phyloP scores from a whole-genome alignment of 2,888 invertebrate genomes.

The Paralinhomoeus sp. region DNA sequence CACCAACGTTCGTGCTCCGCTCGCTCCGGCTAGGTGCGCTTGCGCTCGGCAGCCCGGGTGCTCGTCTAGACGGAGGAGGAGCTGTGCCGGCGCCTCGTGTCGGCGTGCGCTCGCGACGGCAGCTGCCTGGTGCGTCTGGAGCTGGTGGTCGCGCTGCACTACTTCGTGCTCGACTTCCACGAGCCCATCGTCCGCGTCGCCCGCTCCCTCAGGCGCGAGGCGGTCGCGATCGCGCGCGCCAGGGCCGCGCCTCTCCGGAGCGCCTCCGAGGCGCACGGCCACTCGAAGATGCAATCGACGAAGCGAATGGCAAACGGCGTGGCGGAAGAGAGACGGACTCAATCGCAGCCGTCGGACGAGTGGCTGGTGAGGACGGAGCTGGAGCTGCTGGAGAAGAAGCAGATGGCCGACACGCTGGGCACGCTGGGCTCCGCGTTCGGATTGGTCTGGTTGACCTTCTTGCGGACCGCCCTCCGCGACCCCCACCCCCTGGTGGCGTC shows the following conservation, averaged over 20 bases:
- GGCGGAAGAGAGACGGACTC: not conserved
- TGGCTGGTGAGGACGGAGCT: not conserved
- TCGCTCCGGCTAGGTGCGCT: no score
- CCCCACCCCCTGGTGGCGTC: not conserved
- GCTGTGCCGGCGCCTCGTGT: slow-evolving; percentile 65
- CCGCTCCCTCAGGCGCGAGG: slow-evolving; percentile 7
- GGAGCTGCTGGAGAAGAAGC: not conserved
- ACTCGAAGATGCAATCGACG: not conserved
- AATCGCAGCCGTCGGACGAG: not conserved
- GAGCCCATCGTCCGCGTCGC: slow-evolving; percentile 45
- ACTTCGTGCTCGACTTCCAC: slow-evolving; percentile 49
- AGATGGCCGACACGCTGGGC: not conserved
- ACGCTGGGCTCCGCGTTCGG: no score
- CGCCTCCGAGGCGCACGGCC: not conserved
- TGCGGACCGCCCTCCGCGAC: no score
- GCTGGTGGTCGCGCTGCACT: slow-evolving; percentile 34
- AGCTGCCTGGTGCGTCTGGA: slow-evolving; percentile 58
- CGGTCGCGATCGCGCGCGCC: not conserved
- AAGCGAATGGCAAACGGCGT: not conserved
- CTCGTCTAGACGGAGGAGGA: no score
- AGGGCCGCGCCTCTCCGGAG: not conserved
- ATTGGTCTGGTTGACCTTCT: no score
- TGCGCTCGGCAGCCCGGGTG: no score
- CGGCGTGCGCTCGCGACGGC: slow-evolving; percentile 52
- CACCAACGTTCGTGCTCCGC: slow-evolving; percentile 8